Evolutionary conservation across 2,888 invertebrate genomes (phyloP), one percentile per base, ranked within the genome.

Genomic region (Pandemis corylana): DNA sequence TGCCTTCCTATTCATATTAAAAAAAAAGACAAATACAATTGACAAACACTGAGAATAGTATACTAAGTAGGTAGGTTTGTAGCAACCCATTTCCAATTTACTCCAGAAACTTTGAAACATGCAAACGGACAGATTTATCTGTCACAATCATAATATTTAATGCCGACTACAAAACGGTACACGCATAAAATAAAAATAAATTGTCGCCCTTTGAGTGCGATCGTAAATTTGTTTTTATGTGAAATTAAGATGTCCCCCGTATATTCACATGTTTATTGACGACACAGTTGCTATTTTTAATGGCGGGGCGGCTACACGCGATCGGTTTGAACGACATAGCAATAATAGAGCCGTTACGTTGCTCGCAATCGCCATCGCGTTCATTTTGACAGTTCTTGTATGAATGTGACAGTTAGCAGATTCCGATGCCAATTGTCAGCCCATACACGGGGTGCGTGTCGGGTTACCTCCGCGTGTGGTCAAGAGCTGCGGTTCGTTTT

Each of bases 171-270:
- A 92, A 90, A 91, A 90, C 84, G 87, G 82, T 87, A 83, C 83
- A 85, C 75, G 82, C 77, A 72, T 75, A 78, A 82, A 80, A 81
- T 83, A 86, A 92, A 92, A 91, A 88, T 88, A 90, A 87, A 88
- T 85, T 83, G 85, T 80, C 79, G 73, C 79, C 79, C 83, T 87
- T 86, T 85, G 86, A 86, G 85, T 80, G 84, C 80, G 80, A 84
- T 77, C 68, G 84, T 90, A 91, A 91, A 91, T 92, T 88, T 80
- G 81, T 85, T 90, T 46, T 93, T 90, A 93, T 93, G 90, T 89
- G 89, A 87, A 89, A 92, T 92, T 90, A 93, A 93, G 90, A 93
- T 90, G 93, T 90, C 87, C 76, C 80, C 82, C 89, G 83, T 93
- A 91, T 89, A 87, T 92, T 86, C 81, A 76, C 70, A 69, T 82